These are phyloP conservation scores for Clamator glandarius DNA, from an alignment of 2,797 vertebrate species.

Conservation along the genomic window DNA sequence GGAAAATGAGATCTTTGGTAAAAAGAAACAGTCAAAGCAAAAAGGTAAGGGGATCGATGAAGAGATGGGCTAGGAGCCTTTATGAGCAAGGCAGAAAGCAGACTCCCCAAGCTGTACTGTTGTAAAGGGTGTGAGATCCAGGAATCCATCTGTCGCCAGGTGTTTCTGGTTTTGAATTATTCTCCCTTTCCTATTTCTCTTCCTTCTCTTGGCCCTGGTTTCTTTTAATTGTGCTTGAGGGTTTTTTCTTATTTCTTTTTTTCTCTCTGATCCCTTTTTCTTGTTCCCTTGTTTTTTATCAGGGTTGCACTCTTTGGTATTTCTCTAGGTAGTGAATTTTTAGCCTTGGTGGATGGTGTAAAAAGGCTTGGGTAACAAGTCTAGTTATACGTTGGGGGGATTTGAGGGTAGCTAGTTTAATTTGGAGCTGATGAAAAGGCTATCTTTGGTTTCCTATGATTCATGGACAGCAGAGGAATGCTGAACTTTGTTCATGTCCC, in stretches of 20 bases:
- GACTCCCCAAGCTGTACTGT: neutral
- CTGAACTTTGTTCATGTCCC: neutral
- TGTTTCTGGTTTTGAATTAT: neutral
- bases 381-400: neutral
- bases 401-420: neutral
- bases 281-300: neutral
- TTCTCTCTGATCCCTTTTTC: neutral
- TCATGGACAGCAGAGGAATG: neutral
- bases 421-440: neutral
- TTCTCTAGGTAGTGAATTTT: neutral
- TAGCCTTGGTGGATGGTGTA: neutral
- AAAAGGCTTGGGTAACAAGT: neutral
- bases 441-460: neutral
- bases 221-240: neutral
- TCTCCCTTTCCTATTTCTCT: neutral
- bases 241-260: neutral
- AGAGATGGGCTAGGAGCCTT: neutral
- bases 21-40: neutral
- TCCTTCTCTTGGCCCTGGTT: neutral
- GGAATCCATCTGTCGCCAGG: neutral
- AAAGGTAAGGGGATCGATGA: neutral
- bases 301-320: neutral
- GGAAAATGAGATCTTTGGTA: neutral
- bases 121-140: neutral
- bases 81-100: neutral